Evolutionary conservation across 2,888 invertebrate species (phyloP).

Genomic region (Euproctis similis): DNA sequence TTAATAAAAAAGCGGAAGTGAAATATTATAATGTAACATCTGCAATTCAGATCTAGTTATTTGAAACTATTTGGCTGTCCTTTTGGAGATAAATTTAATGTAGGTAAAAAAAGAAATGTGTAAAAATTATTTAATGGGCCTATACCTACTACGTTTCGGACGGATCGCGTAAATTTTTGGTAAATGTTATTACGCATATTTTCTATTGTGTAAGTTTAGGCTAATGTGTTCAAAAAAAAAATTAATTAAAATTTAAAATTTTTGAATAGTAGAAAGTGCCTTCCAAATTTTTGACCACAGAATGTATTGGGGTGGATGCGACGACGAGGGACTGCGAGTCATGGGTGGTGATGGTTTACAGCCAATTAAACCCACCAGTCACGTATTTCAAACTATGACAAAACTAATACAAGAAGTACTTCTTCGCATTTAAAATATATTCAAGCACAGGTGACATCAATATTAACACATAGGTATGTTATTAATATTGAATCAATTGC

Average conservation of each 20-base stretch:
- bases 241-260: conserved; percentile 68
- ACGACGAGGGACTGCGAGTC: conserved; percentile 58
- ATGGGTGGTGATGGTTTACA: conserved; percentile 15
- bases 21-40: conserved; percentile 54
- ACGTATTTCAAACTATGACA: too few relatives aligned
- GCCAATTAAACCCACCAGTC: too few relatives aligned
- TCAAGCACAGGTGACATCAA: too few relatives aligned
- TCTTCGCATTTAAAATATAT: too few relatives aligned
- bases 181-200: conserved; percentile 76
- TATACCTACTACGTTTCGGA: conserved; percentile 72
- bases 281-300: conserved; percentile 81
- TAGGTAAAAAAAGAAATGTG: conserved; percentile 55
- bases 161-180: conserved; percentile 71
- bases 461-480: too few relatives aligned
- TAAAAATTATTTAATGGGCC: conserved; percentile 64
- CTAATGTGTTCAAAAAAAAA: conserved; percentile 85
- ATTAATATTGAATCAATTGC: too few relatives aligned
- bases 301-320: conserved; percentile 77
- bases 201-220: conserved; percentile 79
- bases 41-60: conserved; percentile 66
- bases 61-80: conserved; percentile 73
- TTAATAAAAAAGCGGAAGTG: conserved; percentile 44
- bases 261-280: conserved; percentile 86
- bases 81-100: conserved; percentile 68
- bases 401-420: too few relatives aligned